phyloP scores from a whole-genome alignment of 2,888 invertebrate genomes.

The Lymantria dispar region DNA sequence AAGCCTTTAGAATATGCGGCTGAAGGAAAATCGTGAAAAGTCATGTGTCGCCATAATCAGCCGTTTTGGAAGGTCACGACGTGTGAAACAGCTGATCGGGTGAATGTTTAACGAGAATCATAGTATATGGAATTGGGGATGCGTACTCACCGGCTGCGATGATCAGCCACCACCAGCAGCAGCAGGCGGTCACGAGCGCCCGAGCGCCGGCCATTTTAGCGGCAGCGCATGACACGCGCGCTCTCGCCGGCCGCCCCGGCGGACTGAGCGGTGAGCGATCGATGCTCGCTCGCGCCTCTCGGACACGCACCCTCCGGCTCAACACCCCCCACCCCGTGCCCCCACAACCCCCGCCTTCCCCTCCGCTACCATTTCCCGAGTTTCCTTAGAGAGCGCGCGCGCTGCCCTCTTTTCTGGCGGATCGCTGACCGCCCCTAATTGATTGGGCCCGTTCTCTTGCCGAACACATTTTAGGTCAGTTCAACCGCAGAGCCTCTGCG shows the following conservation, averaged over 20 bases:
- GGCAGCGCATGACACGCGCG: conserved; percentile 81
- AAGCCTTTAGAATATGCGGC: conserved; percentile 38
- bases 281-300: conserved; percentile 63
- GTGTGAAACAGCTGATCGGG: conserved; percentile 60
- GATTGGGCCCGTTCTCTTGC: conserved; percentile 76
- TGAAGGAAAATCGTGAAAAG: conserved; percentile 50
- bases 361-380: conserved; percentile 52
- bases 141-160: conserved; percentile 78
- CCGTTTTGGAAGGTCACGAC: conserved; percentile 33
- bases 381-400: conserved; percentile 82
- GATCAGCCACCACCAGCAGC: conserved; percentile 80
- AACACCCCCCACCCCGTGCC: conserved; percentile 62
- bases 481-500: conserved; percentile 68
- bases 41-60: conserved; percentile 41
- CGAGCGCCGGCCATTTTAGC: conserved; percentile 82
- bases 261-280: conserved; percentile 74
- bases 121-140: conserved; percentile 7
- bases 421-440: conserved; percentile 82
- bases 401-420: conserved; percentile 80
- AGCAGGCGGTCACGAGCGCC: conserved; percentile 81
- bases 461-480: conserved; percentile 78
- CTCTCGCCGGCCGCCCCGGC: conserved; percentile 82
- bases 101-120: conserved; percentile 4
- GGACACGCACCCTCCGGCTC: conserved; percentile 68
- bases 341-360: conserved; percentile 45